Evolutionary conservation across 2,797 vertebrate species (phyloP).

Genomic region (Anniella stebbinsi): DNA sequence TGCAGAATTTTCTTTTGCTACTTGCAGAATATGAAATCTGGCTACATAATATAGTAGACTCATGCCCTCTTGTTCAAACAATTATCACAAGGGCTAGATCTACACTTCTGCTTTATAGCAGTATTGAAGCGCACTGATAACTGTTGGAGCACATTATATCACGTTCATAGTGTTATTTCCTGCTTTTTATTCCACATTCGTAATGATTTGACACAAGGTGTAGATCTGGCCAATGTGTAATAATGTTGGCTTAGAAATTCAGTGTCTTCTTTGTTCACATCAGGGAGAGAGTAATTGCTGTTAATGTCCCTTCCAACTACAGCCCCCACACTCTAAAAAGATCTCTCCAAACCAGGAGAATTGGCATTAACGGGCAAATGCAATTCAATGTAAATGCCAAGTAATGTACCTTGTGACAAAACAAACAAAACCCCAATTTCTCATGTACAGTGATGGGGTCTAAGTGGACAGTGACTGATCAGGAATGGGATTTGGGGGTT

Average conservation of each 20-base stretch:
- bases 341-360: background rate
- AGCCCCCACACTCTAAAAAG: background rate
- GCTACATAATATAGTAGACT: background rate
- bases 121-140: too few species aligned
- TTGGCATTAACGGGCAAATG: background rate
- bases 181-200: too few species aligned
- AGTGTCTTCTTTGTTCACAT: background rate
- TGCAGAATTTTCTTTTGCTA: background rate
- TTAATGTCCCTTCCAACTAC: background rate
- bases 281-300: background rate
- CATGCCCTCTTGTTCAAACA: too few species aligned
- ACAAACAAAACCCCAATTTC: too few species aligned
- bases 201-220: too few species aligned
- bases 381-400: background rate
- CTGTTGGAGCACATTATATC: too few species aligned
- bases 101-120: too few species aligned
- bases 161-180: too few species aligned
- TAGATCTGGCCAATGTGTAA: background rate
- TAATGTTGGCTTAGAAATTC: background rate
- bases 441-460: background rate
- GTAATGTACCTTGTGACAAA: background rate
- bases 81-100: too few species aligned
- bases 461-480: background rate
- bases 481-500: background rate
- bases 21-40: background rate